Evolutionary conservation across 2,797 vertebrate genomes (phyloP), one percentile per base, ranked within the genome.

Genomic region (Adrianichthys oophorus): DNA sequence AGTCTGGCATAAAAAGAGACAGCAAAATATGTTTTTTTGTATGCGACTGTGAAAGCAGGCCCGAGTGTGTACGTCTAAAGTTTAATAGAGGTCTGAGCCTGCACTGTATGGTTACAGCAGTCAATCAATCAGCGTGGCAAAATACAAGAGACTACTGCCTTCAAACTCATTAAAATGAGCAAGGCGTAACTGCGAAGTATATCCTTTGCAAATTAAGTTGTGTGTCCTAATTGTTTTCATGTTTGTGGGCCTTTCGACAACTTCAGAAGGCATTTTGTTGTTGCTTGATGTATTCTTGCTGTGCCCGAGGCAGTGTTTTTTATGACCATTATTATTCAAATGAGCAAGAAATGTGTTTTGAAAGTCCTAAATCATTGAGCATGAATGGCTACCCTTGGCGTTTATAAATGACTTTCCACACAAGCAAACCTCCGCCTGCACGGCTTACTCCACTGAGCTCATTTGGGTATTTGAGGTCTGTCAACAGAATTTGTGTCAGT

Each of bases 281-380:
- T 90, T 73, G 83, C 83, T 91, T 91, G 90, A 91, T 90, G 84
- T 89, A 90, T 90, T 87, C 80, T 80, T 80, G 68, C 80, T 71
- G 81, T 8, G 75, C 88, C 89, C 73, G 74, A 68, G 87, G 90
- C 87, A 79, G 82, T 89, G 87, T 89, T 87, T 87, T 89, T 91
- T 91, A 91, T 89, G 90, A 91, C 90, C 91, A 90, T 92, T 92
- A 91, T 91, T 92, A 92, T 92, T 92, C 86, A 92, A 92, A 92
- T 93, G 88, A 92, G 90, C 80, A 68, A 83, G 87, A 88, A 88
- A 90, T 89, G 87, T 86, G 84, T 92, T 91, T 90, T 92, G 89
- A 88, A 91, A 88, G 90, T 92, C 90, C 86, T 90, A 92, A 92
- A 92, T 92, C 89, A 92, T 80, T 89, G 91, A 90, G 89, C 90